phyloP scores from a whole-genome alignment of 2,888 invertebrate species.

The Drosophila incognita region DNA sequence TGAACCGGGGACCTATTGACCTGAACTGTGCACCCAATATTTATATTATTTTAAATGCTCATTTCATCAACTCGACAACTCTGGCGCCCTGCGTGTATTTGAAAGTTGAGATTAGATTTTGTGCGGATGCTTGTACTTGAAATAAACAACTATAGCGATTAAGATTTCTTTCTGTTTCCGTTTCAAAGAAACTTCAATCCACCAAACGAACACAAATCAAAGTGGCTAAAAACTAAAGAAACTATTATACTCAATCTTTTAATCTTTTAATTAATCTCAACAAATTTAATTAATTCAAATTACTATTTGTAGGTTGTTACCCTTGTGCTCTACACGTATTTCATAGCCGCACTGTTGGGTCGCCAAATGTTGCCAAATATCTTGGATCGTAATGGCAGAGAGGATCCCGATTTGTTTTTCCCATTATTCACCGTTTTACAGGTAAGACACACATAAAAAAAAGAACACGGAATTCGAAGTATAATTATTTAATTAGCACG shows the following conservation, averaged over 20 bases:
- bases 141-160: neutral
- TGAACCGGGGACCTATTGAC: slow-evolving; percentile 78
- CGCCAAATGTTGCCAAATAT: slow-evolving; percentile 91
- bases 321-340: slow-evolving; percentile 95
- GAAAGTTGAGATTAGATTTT: slow-evolving; percentile 28
- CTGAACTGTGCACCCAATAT: slow-evolving; percentile 71
- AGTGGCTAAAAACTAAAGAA: neutral
- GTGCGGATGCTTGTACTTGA: slow-evolving; percentile 24
- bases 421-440: slow-evolving; percentile 96
- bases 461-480: slow-evolving; percentile 23
- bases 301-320: slow-evolving; percentile 91
- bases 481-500: slow-evolving; percentile 61
- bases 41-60: neutral
- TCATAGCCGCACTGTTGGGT: slow-evolving; percentile 94
- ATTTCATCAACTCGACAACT: slow-evolving; percentile 2
- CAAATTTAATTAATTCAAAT: slow-evolving; percentile 14
- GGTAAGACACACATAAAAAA: slow-evolving; percentile 85
- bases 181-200: neutral
- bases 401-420: slow-evolving; percentile 93
- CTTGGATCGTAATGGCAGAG: slow-evolving; percentile 85
- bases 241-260: neutral
- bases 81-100: neutral
- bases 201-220: neutral
- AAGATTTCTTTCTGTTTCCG: neutral
- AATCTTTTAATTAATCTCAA: slow-evolving; percentile 13